These are phyloP conservation scores for Micropterix aruncella DNA, from an alignment of 2,888 invertebrate species.

Conservation along the genomic window DNA sequence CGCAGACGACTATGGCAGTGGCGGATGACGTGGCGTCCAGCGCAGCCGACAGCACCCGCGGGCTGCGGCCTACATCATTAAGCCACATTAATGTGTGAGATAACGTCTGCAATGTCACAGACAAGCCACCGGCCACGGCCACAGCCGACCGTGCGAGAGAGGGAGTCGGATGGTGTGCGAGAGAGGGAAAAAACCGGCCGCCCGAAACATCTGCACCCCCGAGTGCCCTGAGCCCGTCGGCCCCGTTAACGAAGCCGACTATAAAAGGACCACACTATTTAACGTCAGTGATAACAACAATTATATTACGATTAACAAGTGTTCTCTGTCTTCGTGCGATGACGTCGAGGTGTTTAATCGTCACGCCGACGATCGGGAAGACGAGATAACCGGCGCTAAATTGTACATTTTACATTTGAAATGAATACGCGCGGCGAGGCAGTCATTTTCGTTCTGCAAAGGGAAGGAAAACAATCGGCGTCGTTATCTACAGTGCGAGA, in stretches of 20 bases:
- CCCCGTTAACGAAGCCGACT: background rate
- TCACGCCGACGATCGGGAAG: too few species aligned
- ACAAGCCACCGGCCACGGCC: constrained; percentile 1
- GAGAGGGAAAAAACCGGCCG: background rate
- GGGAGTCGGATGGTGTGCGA: constrained; percentile 2
- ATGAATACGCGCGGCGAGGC: too few species aligned
- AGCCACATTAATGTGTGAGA: constrained; percentile 7
- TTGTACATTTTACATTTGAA: too few species aligned
- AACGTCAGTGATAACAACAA: background rate
- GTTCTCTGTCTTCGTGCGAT: background rate
- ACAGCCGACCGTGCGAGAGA: constrained; percentile 2
- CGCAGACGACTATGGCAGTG: too few species aligned
- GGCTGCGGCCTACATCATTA: constrained; percentile 9
- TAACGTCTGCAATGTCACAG: constrained; percentile 4
- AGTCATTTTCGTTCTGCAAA: too few species aligned
- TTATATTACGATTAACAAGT: background rate
- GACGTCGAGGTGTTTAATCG: background rate
- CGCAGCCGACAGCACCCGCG: constrained; percentile 8
- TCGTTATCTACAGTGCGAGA: too few species aligned
- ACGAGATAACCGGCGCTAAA: too few species aligned
- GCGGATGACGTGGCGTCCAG: constrained; percentile 2
- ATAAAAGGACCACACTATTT: background rate
- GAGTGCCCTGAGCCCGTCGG: too few species aligned
- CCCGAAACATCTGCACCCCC: background rate
- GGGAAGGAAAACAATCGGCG: too few species aligned